phyloP scores from a whole-genome alignment of 64 coral and sea anemone species.

The Astreopora myriophthalma region DNA sequence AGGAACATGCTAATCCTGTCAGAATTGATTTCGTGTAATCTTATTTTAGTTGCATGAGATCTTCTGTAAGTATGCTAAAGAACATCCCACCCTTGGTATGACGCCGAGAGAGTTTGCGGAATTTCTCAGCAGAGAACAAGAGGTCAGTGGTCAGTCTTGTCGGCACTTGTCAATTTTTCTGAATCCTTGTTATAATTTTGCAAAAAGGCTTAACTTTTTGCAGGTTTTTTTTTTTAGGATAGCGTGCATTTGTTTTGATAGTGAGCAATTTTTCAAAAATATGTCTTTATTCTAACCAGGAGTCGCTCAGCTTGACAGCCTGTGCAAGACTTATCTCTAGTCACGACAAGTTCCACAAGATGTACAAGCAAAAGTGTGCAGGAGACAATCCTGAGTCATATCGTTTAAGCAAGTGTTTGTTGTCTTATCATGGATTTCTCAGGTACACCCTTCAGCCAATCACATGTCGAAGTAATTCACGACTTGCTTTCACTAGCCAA shows the following conservation, averaged over 20 bases:
- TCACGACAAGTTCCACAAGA: conserved; percentile 89
- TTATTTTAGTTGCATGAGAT: conserved; percentile 54
- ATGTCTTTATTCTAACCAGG: background rate
- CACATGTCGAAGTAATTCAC: background rate
- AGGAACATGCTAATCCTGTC: too few species aligned
- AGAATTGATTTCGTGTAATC: too few species aligned
- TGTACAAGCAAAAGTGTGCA: conserved; percentile 92
- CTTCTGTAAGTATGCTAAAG: conserved; percentile 81
- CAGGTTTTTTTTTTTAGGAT: too few species aligned
- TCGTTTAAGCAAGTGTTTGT: conserved; percentile 70
- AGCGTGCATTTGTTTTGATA: too few species aligned
- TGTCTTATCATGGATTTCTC: conserved; percentile 88
- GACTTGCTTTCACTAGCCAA: too few species aligned
- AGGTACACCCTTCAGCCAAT: conserved; percentile 31
- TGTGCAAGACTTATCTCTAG: conserved; percentile 73
- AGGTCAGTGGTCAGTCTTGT: too few species aligned
- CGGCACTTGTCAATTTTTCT: too few species aligned
- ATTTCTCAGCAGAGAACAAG: conserved; percentile 84
- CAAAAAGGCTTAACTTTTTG: too few species aligned
- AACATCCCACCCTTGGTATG: conserved; percentile 73
- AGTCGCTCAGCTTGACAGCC: conserved; percentile 69
- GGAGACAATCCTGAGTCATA: conserved; percentile 76
- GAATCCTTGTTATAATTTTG: too few species aligned
- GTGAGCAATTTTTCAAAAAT: too few species aligned
- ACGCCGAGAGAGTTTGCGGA: conserved; percentile 82